A percentile compares a stretch with the other conserved stretches of the same genome.
Conservation (phyloP, 2,113 vertebrate genomes). For the Pelodiscus sinensis region DNA sequence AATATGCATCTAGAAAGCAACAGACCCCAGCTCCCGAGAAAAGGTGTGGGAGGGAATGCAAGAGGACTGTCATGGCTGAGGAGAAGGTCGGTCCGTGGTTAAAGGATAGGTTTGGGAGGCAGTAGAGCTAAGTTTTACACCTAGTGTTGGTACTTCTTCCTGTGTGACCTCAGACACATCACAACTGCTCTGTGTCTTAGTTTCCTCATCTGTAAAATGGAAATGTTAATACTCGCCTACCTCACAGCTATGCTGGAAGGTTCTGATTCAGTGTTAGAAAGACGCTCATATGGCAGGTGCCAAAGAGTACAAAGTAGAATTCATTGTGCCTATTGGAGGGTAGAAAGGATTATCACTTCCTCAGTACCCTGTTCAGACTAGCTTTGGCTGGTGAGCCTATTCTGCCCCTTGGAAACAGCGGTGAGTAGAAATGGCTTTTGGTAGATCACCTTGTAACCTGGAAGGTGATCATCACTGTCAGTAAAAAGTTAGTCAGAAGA, state of each 20-base stretch:
- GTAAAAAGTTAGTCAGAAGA: neutral
- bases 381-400: neutral
- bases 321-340: neutral
- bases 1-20: neutral
- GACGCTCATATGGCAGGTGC: neutral
- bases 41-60: neutral
- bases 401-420: neutral
- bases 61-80: neutral
- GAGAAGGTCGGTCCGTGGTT: neutral
- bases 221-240: neutral
- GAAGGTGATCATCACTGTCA: neutral
- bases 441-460: accelerated
- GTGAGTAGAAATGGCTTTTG: neutral
- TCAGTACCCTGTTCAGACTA: neutral
- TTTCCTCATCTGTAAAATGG: slow-evolving; percentile 16
- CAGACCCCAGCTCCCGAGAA: neutral
- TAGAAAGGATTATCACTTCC: neutral
- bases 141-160: slow-evolving; percentile 40
- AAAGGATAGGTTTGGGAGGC: neutral
- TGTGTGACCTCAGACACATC: slow-evolving; percentile 53
- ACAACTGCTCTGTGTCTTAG: neutral
- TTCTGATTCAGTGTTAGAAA: neutral
- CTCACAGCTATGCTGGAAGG: neutral
- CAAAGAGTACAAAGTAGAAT: neutral
- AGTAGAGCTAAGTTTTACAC: slow-evolving; percentile 25